Percentiles rank a stretch among this genome's conserved stretches.
Conservation (phyloP, 2,888 invertebrate species). For the Gortyna flavago region DNA sequence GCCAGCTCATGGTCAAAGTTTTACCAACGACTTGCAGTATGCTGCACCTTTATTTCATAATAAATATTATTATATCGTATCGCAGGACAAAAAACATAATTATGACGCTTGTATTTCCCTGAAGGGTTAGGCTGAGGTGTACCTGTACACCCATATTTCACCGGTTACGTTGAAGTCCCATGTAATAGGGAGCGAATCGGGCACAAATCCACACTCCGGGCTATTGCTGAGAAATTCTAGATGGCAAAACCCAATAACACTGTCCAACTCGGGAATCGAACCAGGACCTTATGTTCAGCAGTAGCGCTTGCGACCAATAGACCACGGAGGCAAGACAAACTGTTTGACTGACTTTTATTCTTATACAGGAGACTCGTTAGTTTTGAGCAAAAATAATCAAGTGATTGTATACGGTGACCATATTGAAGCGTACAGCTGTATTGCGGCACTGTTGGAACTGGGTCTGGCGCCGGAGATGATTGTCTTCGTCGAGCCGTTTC, state of each 20-base stretch:
- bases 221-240: not conserved
- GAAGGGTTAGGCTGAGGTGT: too few species aligned
- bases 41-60: too few species aligned
- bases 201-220: not conserved
- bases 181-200: too few species aligned
- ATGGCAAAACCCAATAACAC: not conserved
- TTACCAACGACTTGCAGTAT: too few species aligned
- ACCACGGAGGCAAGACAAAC: not conserved
- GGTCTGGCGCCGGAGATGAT: constrained; percentile 90
- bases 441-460: constrained; percentile 91
- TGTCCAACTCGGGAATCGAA: not conserved
- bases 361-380: constrained; percentile 65
- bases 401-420: constrained; percentile 93
- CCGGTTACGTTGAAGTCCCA: too few species aligned
- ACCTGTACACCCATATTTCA: too few species aligned
- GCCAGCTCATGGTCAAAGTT: too few species aligned
- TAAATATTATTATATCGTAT: too few species aligned
- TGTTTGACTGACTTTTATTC: not conserved
- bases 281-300: not conserved
- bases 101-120: too few species aligned
- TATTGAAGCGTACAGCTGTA: constrained; percentile 92
- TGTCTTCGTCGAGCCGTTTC: constrained; percentile 90
- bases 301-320: not conserved
- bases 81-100: too few species aligned
- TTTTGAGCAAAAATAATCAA: constrained; percentile 71